A percentile compares a stretch with the other conserved stretches of the same genome.
phyloP scores from a whole-genome alignment of 2,797 vertebrate species.

The Crax fasciolata region DNA sequence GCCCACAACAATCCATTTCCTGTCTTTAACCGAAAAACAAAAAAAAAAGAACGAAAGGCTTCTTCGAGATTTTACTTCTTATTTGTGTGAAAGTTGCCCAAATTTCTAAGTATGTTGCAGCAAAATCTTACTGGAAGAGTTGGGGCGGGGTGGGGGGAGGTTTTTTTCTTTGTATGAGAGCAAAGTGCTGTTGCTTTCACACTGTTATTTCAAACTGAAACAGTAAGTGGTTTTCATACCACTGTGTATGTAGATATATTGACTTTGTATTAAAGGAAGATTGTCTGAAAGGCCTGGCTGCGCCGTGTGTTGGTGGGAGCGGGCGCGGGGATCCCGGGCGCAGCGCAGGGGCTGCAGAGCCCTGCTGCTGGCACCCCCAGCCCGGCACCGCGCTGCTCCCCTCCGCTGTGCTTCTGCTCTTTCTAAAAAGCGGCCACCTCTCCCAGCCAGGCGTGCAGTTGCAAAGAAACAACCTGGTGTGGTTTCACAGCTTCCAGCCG shows the following conservation, averaged over 20 bases:
- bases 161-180: conserved; percentile 91
- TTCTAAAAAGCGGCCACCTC: background rate
- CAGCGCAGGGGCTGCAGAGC: accelerated
- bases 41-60: conserved; percentile 27
- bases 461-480: accelerated
- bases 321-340: background rate
- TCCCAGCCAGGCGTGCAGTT: accelerated
- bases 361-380: accelerated
- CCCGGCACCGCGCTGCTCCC: background rate
- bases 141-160: background rate
- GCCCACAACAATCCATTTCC: background rate
- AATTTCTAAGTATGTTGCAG: conserved; percentile 79
- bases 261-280: conserved; percentile 99
- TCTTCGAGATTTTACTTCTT: conserved; percentile 84
- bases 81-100: conserved; percentile 85
- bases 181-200: conserved; percentile 91
- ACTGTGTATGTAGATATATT: conserved; percentile 99
- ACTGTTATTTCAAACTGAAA: conserved; percentile 93
- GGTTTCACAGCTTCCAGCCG: background rate
- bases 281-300: conserved; percentile 87
- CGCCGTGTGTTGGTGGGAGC: background rate
- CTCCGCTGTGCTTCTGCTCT: background rate
- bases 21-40: background rate
- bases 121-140: conserved; percentile 69
- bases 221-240: conserved; percentile 93